A percentile compares a stretch with the other conserved stretches of the same genome.
Evolutionary conservation across 2,113 vertebrate species (phyloP).

Genomic region (Notiomystis cincta): DNA sequence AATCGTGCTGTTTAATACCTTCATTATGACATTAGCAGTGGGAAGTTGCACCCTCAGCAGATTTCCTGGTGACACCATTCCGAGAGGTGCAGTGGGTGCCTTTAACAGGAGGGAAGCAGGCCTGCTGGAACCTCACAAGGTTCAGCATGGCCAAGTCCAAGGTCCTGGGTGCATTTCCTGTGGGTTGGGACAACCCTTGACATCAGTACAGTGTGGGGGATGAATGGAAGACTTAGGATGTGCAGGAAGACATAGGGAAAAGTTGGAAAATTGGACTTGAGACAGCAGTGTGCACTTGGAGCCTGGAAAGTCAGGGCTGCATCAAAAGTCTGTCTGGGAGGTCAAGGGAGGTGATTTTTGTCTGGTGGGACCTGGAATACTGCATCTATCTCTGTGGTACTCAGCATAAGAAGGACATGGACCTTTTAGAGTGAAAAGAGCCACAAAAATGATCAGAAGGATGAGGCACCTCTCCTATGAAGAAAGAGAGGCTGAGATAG

Average conservation of each 20-base stretch:
- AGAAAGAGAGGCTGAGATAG: neutral
- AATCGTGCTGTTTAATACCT: neutral
- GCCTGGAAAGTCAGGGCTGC: neutral
- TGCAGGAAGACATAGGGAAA: neutral
- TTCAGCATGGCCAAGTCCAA: neutral
- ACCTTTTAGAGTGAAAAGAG: neutral
- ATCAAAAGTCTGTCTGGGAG: neutral
- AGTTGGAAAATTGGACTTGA: neutral
- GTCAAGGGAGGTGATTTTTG: neutral
- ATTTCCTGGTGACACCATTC: neutral
- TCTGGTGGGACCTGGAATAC: neutral
- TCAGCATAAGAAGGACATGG: neutral
- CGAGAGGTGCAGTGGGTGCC: neutral
- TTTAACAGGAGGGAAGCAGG: neutral
- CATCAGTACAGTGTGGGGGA: fast-evolving
- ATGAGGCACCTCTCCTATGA: neutral
- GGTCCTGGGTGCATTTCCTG: neutral
- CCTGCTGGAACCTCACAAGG: fast-evolving
- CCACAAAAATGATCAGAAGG: neutral
- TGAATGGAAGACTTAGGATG: neutral
- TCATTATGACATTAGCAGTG: neutral
- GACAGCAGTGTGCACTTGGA: neutral
- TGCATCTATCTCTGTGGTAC: fast-evolving
- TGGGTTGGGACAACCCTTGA: neutral
- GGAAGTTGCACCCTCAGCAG: neutral